Base-by-base conservation (phyloP, 2,797 vertebrate species). In the Danionella dracula region DNA sequence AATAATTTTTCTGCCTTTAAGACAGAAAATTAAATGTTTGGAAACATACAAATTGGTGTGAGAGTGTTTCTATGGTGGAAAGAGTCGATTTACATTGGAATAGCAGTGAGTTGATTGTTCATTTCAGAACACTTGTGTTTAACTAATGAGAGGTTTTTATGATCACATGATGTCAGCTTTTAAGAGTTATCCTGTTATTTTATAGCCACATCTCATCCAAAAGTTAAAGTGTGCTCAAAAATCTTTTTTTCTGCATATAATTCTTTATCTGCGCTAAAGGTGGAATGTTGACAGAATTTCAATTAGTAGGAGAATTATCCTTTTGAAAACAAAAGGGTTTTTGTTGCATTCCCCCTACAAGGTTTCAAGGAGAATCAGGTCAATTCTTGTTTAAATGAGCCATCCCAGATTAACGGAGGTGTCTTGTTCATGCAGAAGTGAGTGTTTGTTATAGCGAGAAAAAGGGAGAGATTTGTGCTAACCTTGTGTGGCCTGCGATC, bases 401-500 rank as follows among this genome's bases (percentile, higher is more conserved):
- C 37, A 57, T 57, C 54, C 38, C 10, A 57, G 54, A 57, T 57
- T 12, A 42, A 57, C 29, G 12, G 15, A 57, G 19, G 54, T 17
- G 46, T 17, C 23, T 31, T 40, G 17, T 38, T 38, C 19, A 29
- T 40, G 13, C 23, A 13, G 40, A 32, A 12, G 9, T 32, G 20
- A 29, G 15, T 21, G n/a, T n/a, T n/a, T n/a, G n/a, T n/a, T n/a
- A n/a, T n/a, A n/a, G n/a, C n/a, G n/a, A n/a, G n/a, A n/a, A n/a
- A n/a, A n/a, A n/a, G n/a, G n/a, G n/a, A n/a, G 10, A n/a, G 7
- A 41, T 27, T 16, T 62, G 29, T 16, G 80, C 83, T 84, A 86
- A 88, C 88, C 88, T 88, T 89, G 86, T 79, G 82, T 69, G 21
- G 62, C 85, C 80, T 85, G 73, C 46, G 80, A 83, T 79, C 81